phyloP scores from a whole-genome alignment of 2,888 invertebrate genomes.

The Cheiracanthium punctorium region DNA sequence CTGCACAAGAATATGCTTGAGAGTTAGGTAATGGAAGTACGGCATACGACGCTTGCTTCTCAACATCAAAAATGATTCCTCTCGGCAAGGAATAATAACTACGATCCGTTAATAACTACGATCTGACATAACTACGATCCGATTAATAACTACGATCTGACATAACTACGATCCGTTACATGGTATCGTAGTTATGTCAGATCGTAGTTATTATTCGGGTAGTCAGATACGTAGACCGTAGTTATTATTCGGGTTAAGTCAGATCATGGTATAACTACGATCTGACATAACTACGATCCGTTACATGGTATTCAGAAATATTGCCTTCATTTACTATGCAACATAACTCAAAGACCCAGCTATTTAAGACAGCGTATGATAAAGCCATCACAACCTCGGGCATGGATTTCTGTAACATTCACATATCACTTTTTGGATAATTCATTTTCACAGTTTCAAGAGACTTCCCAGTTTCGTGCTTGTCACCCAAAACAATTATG shows the following conservation, averaged over 20 bases:
- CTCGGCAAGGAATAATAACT: too few relatives aligned
- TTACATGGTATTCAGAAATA: constrained; percentile 40
- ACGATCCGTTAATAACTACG: too few relatives aligned
- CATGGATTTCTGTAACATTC: constrained; percentile 43
- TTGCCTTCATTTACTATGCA: constrained; percentile 40
- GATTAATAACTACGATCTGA: too few relatives aligned
- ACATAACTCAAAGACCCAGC: constrained; percentile 42
- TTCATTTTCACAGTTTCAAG: constrained; percentile 58
- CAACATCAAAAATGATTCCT: constrained; percentile 43
- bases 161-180: constrained; percentile 37
- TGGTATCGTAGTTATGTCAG: too few relatives aligned
- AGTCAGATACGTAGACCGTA: too few relatives aligned
- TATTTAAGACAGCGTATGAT: constrained; percentile 39
- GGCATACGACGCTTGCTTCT: constrained; percentile 51
- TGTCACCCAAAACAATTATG: constrained; percentile 54
- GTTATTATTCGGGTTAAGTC: too few relatives aligned
- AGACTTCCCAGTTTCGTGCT: constrained; percentile 48
- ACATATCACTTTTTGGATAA: constrained; percentile 48
- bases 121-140: too few relatives aligned
- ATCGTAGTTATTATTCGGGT: too few relatives aligned
- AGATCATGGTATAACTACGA: too few relatives aligned
- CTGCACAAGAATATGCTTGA: constrained; percentile 47
- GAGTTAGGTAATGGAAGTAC: constrained; percentile 41
- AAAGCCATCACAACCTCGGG: constrained; percentile 57
- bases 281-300: constrained; percentile 37